Percentiles rank a stretch among this genome's conserved stretches.
Evolutionary conservation across 2,888 invertebrate species (phyloP).

Genomic region (Agrochola circellaris): DNA sequence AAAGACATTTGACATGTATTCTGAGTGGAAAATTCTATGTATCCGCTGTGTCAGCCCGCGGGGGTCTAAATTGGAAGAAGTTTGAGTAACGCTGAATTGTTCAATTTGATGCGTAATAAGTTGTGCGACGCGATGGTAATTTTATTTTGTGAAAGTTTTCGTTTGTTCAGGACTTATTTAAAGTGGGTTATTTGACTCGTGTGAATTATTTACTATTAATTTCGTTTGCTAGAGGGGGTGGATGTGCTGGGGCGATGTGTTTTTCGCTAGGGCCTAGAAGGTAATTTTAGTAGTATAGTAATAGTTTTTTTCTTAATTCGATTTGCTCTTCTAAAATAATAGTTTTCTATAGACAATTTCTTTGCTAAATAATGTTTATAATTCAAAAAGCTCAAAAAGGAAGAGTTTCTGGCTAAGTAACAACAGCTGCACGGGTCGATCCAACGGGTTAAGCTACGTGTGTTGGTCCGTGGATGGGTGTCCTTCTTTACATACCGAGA

Average conservation of each 20-base stretch:
- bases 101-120: constrained; percentile 57
- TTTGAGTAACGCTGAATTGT: constrained; percentile 60
- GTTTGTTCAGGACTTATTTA: constrained; percentile 22
- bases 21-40: constrained; percentile 70
- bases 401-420: no score
- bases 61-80: constrained; percentile 54
- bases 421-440: no score
- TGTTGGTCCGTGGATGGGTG: no score
- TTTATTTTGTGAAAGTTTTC: constrained; percentile 48
- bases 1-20: constrained; percentile 73
- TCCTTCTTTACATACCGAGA: no score
- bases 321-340: not conserved
- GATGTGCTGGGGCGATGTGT: not conserved
- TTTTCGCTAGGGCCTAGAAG: not conserved
- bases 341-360: not conserved
- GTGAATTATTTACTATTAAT: constrained; percentile 2
- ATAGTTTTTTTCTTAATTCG: no score
- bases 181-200: constrained; percentile 19
- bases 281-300: no score
- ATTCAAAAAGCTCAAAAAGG: no score
- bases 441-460: no score
- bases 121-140: constrained; percentile 39
- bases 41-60: constrained; percentile 65
- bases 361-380: not conserved
- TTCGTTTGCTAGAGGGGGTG: not conserved